Conservation (phyloP, 2,113 vertebrate species). For the Gracilinanus agilis region DNA sequence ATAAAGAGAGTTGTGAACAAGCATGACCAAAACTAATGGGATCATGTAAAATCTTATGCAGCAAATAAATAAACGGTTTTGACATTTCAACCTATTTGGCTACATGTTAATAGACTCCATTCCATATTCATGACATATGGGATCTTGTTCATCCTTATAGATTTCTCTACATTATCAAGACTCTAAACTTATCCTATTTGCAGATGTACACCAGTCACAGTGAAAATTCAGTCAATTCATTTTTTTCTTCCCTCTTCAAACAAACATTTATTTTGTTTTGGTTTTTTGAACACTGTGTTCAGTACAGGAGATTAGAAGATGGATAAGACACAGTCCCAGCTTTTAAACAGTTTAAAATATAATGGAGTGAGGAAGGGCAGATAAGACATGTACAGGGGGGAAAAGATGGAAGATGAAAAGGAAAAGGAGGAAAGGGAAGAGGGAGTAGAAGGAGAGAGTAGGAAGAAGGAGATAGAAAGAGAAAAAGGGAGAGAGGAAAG, state of each 20-base stretch:
- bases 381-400: not conserved
- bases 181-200: conserved; percentile 53
- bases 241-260: not conserved
- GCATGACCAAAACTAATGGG: not conserved
- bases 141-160: conserved; percentile 19
- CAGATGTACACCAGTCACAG: conserved; percentile 52
- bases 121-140: conserved; percentile 51
- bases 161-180: conserved; percentile 65
- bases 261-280: not conserved
- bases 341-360: not conserved
- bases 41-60: not conserved
- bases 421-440: too few relatives aligned
- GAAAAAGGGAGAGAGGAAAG: too few relatives aligned
- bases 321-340: not conserved
- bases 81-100: conserved; percentile 53
- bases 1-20: conserved; percentile 58
- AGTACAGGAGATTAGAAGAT: not conserved
- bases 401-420: not conserved
- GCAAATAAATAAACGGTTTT: conserved; percentile 54
- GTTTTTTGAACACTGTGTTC: not conserved
- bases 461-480: too few relatives aligned
- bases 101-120: conserved; percentile 51
- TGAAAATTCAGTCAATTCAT: conserved; percentile 59
- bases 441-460: too few relatives aligned
- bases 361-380: not conserved